Percentiles rank a stretch among this genome's conserved stretches.
Evolutionary conservation across 1,140 invertebrate species (phyloP).

Genomic region (Cotesia typhae): DNA sequence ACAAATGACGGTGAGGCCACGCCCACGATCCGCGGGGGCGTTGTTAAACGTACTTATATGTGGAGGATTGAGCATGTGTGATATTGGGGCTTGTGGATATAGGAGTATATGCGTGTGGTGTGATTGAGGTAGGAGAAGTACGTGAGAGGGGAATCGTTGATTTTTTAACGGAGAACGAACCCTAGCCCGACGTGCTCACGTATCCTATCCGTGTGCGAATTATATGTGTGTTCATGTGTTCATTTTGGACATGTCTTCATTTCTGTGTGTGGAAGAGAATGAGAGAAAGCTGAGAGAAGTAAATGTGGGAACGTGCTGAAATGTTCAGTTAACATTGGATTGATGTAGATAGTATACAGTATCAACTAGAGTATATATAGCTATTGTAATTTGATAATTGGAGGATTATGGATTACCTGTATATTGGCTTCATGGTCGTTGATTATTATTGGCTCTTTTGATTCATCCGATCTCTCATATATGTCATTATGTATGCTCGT

Average conservation of each 20-base stretch:
- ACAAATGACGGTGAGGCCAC: conserved; percentile 61
- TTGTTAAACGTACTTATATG: conserved; percentile 45
- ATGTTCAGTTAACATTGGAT: conserved; percentile 17
- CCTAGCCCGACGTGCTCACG: conserved; percentile 4
- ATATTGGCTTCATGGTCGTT: conserved; percentile 39
- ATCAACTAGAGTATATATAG: conserved; percentile 26
- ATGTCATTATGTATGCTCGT: background rate
- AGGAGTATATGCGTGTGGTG: conserved; percentile 43
- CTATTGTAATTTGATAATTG: conserved; percentile 57
- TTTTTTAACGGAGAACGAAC: conserved; percentile 43
- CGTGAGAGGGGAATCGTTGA: conserved; percentile 43
- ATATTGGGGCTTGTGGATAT: too few relatives aligned
- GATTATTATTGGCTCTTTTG: conserved; percentile 45
- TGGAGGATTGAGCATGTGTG: too few relatives aligned
- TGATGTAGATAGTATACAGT: conserved; percentile 7
- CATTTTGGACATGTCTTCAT: background rate
- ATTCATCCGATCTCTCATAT: conserved; percentile 28
- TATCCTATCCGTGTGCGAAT: background rate
- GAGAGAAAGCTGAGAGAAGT: conserved; percentile 24
- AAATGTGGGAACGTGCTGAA: conserved; percentile 17
- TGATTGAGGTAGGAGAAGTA: conserved; percentile 11
- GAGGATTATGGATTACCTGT: conserved; percentile 54
- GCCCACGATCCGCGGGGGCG: conserved; percentile 57
- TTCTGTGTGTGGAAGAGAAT: conserved; percentile 16
- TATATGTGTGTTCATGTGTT: conserved; percentile 5